Base-by-base conservation (phyloP, 2,113 vertebrate genomes). In the Potamarius usumacintae region DNA sequence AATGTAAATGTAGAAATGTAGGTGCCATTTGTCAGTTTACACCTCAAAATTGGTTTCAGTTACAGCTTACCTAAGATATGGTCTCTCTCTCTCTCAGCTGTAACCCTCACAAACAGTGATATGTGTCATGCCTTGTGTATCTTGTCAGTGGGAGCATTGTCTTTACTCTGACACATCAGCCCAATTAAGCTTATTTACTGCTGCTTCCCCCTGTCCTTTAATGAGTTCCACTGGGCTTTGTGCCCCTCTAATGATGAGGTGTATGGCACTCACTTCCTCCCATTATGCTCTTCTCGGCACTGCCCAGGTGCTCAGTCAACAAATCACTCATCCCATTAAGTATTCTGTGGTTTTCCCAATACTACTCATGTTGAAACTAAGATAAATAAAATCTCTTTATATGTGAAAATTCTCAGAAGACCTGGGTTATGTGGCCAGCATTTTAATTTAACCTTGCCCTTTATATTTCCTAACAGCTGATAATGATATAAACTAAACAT, bases 151-250 rank as follows among this genome's bases (percentile, higher is more conserved):
- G 85, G 89, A 89, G 93, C 94, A 94, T 94, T 90, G 92, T 92
- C 82, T 90, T 48, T 83, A 90, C 42, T 92, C 92, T 95, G 95
- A 95, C 95, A 95, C 94, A 94, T 94, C 84, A 90, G 77, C 89
- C 95, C 94, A 95, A 96, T 96, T 96, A 96, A 95, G 94, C 94
- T 96, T 96, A 95, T 95, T 96, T 96, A 95, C 95, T 77, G 85
- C 58, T 53, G 7, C 90, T 91, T 92, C 89, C 88, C 88, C 90
- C 91, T 90, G 30, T 92, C 92, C 89, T 90, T 92, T 96, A 96
- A 96, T 94, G 90, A 96, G 95, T 94, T 95, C 95, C 95, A 84
- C 94, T 94, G 95, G 95, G 95, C 94, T 92, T 93, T 92, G 90
- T 57, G 25, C 81, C 86, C 84, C 74, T 83, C 89, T 95, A 93